Evolutionary conservation across 2,113 vertebrate genomes (phyloP), one percentile per base, ranked within the genome.

Genomic region (Cynopterus brachyotis): DNA sequence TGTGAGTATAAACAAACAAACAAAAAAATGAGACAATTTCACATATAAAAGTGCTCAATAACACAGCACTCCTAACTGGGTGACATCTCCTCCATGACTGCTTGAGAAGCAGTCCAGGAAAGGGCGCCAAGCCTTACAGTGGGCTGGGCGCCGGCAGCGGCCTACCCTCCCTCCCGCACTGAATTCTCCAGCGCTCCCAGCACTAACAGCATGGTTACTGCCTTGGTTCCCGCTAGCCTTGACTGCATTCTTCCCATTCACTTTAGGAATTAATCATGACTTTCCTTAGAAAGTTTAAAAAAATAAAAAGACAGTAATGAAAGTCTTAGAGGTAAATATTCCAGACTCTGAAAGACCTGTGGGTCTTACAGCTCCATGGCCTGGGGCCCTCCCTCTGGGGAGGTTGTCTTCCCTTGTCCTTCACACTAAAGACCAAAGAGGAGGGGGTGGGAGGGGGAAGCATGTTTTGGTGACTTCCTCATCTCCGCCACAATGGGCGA

Each of bases 101-200:
- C 19, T 37, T 11, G 62, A 37, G 75, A 37, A 57, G n/a, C 69
- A 66, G 20, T 13, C 30, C 24, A 47, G 55, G 80, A 53, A 42
- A 67, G 0, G 26, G 64, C 0, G 26, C n/a, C 57, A 1, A 5
- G 53, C 32, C 72, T 60, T 9, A 16, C 6, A 45, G 9, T 5
- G 42, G 59, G 47, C 0, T 1, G 28, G 32, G 22, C 2, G 3
- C 3, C 1, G 89, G 69, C 40, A 30, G n/a, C 1, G 30, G 32
- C 50, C 5, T 0, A 16, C 20, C 37, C 6, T 4, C 4, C 0
- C n/a, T 4, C 8, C 19, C 22, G 6, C 0, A 10, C 42, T 5
- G 5, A 4, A 2, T 10, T 30, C 67, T 10, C 81, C 3, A 20
- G 3, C 12, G 32, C 47, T 60, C 55, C 45, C 32, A 55, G 57